Conservation (phyloP, 2,797 vertebrate genomes). For the Notolepis coatsorum region DNA sequence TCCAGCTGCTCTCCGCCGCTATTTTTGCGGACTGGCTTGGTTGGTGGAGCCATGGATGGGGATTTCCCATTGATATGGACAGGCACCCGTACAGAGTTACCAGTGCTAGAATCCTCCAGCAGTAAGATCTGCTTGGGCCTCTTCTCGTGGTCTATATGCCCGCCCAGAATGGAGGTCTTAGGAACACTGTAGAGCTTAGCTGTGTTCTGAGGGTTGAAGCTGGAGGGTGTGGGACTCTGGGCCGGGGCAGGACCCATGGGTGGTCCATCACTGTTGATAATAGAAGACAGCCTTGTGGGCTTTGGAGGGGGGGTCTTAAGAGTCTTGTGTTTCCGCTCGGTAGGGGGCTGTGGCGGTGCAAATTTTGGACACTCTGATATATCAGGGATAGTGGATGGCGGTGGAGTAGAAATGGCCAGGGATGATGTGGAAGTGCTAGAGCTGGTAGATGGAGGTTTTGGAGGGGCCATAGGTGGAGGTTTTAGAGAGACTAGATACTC, state of each 20-base stretch:
- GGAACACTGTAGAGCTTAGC: conserved; percentile 73
- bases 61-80: conserved; percentile 54
- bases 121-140: conserved; percentile 69
- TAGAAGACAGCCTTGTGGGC: conserved; percentile 76
- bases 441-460: conserved; percentile 72
- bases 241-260: conserved; percentile 57
- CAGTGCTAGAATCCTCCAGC: conserved; percentile 67
- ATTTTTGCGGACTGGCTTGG: conserved; percentile 61
- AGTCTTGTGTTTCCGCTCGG: conserved; percentile 57
- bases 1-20: conserved; percentile 44
- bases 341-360: conserved; percentile 71
- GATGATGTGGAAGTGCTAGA: conserved; percentile 51
- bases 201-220: conserved; percentile 79
- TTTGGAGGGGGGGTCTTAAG: conserved; percentile 76
- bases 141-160: conserved; percentile 43
- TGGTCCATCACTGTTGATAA: conserved; percentile 59
- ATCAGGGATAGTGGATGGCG: conserved; percentile 41
- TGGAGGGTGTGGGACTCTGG: conserved; percentile 63
- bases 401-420: conserved; percentile 32
- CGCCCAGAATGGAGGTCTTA: conserved; percentile 45
- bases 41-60: conserved; percentile 34
- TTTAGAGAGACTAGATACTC: conserved; percentile 58
- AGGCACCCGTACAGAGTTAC: conserved; percentile 38
- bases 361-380: conserved; percentile 67
- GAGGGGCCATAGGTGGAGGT: conserved; percentile 76